Evolutionary conservation across 2,113 vertebrate species (phyloP).

Genomic region (Eudyptes chrysolophus): DNA sequence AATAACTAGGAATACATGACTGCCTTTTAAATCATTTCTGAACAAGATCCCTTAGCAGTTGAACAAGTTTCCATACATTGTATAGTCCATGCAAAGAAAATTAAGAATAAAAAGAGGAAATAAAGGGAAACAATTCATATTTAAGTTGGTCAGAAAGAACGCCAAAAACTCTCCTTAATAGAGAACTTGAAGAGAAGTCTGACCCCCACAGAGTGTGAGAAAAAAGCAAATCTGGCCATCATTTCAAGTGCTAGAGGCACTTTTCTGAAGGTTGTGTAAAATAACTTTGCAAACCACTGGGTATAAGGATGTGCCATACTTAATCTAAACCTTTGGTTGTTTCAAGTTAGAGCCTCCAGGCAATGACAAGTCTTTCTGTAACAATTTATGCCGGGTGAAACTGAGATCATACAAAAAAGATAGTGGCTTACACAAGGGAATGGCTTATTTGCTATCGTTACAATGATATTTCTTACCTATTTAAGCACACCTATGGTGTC

Average conservation of each 20-base stretch:
- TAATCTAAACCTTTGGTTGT: constrained; percentile 8
- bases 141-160: neutral
- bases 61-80: neutral
- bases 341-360: constrained; percentile 4
- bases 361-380: neutral
- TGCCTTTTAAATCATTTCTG: neutral
- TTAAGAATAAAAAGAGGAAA: neutral
- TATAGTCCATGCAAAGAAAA: neutral
- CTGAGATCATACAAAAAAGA: neutral
- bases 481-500: neutral
- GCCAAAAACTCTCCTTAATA: neutral
- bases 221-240: neutral
- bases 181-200: neutral
- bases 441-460: neutral
- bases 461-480: neutral
- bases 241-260: neutral
- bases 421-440: neutral
- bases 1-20: neutral
- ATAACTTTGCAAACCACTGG: neutral
- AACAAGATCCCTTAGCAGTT: neutral
- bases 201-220: neutral
- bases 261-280: neutral
- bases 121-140: neutral
- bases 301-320: neutral
- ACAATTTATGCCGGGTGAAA: neutral